Evolutionary conservation across 2,113 vertebrate genomes (phyloP), one percentile per base, ranked within the genome.

Genomic region (Syngnathus typhle): DNA sequence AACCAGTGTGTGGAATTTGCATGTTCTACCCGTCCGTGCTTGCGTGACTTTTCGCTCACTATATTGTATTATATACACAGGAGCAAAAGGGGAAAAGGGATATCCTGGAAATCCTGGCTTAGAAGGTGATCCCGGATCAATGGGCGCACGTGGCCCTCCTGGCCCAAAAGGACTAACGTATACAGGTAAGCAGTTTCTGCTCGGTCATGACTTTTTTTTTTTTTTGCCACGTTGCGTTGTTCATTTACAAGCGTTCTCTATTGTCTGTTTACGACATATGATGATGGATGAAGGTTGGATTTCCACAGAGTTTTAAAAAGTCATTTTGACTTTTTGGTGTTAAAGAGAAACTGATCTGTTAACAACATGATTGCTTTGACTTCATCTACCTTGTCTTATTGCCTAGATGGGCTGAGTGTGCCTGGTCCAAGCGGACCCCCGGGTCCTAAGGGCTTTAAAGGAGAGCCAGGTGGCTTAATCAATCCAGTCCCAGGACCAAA

Each of bases 361-460:
- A 18, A 39, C 9, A 38, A 60, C 16, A 7, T 3, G 32, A 41
- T 64, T 13, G 38, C 3, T 27, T 63, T 46, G 12, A 43, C 49
- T 37, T 4, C 4, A 23, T 23, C 13, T 67, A 46, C 12, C 21
- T 73, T 12, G 10, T 49, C 3, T 47, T 32, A 44, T 73, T 2
- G 1, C 54, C 27, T 65, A 84, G 73, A 49, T 0, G n/a, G 1
- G 9, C 51, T 3, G 0, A 64, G 71, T 41, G n/a, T 13, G 0
- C 58, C 67, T 59, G 89, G 94, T 18, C 67, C 69, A 10, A 9
- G 0, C 10, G 89, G 95, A 1, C 38, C 56, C 1, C 64, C 69
- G 27, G 94, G 95, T 32, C 4, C 18, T 55, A 88, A 81, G 78
- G 96, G 90, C 23, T 64, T 73, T 10, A 90, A 89, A 69, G 90